phyloP scores from a whole-genome alignment of 35 echinoderm and acorn worm genomes.

The Heliocidaris tuberculata region DNA sequence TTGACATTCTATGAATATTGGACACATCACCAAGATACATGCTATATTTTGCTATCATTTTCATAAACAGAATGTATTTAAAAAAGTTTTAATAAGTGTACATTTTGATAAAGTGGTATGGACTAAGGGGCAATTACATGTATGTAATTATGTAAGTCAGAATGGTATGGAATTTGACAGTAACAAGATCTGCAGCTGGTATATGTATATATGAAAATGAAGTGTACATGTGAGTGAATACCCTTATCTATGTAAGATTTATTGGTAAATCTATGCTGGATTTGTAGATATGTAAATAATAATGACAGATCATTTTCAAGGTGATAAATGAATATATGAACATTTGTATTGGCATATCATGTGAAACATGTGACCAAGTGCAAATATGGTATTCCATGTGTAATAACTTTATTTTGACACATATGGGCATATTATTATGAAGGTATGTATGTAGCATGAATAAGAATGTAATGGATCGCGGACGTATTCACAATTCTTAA shows the following conservation, averaged over 20 bases:
- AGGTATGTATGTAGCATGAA: not conserved
- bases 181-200: not conserved
- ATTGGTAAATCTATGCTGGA: not conserved
- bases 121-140: too few species aligned
- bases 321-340: not conserved
- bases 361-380: not conserved
- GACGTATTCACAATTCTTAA: not conserved
- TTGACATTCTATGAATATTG: not conserved
- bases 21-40: not conserved
- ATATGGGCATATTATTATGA: not conserved
- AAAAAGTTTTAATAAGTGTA: not conserved
- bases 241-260: not conserved
- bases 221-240: not conserved
- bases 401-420: not conserved
- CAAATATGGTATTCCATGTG: conserved; percentile 1
- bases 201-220: not conserved
- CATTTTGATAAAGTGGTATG: not conserved
- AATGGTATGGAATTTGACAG: not conserved
- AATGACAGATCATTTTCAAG: not conserved
- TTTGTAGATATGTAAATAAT: not conserved
- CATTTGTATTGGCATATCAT: not conserved
- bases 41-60: conserved; percentile 18
- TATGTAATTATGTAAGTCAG: not conserved
- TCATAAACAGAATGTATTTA: not conserved
- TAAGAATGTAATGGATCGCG: not conserved